These are phyloP conservation scores for Pherbina coryleti DNA, from an alignment of 2,888 invertebrate genomes.

Conservation along the genomic window DNA sequence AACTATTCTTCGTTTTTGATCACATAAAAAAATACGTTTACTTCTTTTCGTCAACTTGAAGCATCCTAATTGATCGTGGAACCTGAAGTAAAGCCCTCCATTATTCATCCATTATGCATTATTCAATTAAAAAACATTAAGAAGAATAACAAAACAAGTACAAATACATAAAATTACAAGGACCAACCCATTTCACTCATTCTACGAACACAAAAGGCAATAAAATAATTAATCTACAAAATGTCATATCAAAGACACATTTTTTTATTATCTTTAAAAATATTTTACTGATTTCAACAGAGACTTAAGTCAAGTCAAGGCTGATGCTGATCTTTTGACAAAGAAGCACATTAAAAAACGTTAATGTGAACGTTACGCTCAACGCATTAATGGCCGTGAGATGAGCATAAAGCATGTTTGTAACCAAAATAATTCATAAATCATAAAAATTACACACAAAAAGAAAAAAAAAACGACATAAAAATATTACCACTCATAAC, in stretches of 20 bases:
- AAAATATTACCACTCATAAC: slow-evolving; percentile 42
- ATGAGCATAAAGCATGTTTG: slow-evolving; percentile 21
- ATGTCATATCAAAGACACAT: slow-evolving; percentile 49
- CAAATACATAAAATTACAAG: background rate
- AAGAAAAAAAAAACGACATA: slow-evolving; percentile 56
- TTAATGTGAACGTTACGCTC: slow-evolving; percentile 8
- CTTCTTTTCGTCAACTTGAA: too few species aligned
- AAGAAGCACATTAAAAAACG: background rate
- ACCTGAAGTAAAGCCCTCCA: too few species aligned
- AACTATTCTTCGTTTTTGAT: too few species aligned
- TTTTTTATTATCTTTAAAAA: slow-evolving; percentile 7
- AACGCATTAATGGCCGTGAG: slow-evolving; percentile 31
- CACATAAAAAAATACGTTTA: too few species aligned
- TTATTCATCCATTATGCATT: too few species aligned
- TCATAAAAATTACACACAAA: slow-evolving; percentile 55
- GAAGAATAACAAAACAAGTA: background rate
- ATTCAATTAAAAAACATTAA: too few species aligned
- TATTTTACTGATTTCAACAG: background rate
- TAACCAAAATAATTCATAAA: slow-evolving; percentile 67
- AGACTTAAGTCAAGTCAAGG: background rate
- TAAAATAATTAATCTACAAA: slow-evolving; percentile 39
- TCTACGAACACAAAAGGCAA: background rate
- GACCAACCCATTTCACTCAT: background rate
- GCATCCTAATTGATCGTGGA: too few species aligned
- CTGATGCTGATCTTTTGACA: background rate